phyloP scores from a whole-genome alignment of 2,113 vertebrate genomes.

The Nansenia antarctica region DNA sequence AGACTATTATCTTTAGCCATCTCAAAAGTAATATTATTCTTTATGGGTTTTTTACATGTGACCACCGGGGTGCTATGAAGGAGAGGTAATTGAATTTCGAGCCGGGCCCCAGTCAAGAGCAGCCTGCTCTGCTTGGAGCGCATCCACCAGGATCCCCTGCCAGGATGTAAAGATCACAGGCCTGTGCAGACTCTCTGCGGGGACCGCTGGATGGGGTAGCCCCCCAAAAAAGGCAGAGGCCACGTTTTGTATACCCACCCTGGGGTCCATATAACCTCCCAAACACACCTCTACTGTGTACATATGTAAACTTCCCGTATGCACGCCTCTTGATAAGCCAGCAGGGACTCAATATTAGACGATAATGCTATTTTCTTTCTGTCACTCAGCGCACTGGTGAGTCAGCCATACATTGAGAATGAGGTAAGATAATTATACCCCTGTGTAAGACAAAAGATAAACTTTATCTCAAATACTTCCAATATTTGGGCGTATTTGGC shows the following conservation, averaged over 20 bases:
- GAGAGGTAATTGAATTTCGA: constrained; percentile 74
- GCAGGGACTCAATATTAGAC: constrained; percentile 32
- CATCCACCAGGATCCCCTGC: constrained; percentile 55
- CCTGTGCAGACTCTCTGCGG: constrained; percentile 34
- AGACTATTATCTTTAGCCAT: constrained; percentile 53
- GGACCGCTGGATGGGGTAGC: constrained; percentile 13
- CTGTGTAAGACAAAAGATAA: constrained; percentile 43
- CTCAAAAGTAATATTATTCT: constrained; percentile 55
- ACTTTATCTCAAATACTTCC: constrained; percentile 25
- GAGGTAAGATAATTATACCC: constrained; percentile 57
- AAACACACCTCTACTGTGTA: not conserved
- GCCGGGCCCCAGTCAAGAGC: constrained; percentile 54
- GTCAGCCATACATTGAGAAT: constrained; percentile 47
- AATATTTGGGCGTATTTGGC: constrained; percentile 12
- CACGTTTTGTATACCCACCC: constrained; percentile 16
- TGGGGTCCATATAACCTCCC: constrained; percentile 1
- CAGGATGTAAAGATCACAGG: constrained; percentile 55
- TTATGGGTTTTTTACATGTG: constrained; percentile 44
- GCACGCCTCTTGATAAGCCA: constrained; percentile 50
- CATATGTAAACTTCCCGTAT: constrained; percentile 18
- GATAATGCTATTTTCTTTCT: constrained; percentile 53
- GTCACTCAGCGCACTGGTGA: constrained; percentile 39
- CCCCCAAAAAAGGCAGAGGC: constrained; percentile 18
- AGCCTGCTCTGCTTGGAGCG: constrained; percentile 48
- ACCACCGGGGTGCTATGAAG: constrained; percentile 50